These are phyloP conservation scores for Brachyptera risi DNA, from an alignment of 2,888 invertebrate genomes.

Conservation along the genomic window DNA sequence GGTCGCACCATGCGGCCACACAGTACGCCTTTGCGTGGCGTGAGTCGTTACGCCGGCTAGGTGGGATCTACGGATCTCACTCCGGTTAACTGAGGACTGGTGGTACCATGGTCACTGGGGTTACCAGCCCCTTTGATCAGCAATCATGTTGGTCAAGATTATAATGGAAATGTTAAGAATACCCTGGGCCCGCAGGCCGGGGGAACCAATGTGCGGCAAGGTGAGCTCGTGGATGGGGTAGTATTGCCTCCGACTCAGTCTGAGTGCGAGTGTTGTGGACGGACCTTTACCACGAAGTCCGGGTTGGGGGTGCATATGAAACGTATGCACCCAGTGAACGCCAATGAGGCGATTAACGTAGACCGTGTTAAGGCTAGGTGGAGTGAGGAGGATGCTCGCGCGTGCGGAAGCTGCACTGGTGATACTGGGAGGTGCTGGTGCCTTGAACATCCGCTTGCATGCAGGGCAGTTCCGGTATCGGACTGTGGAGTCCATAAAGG, in stretches of 20 bases:
- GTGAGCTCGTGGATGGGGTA: background rate
- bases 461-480: background rate
- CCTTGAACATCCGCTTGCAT: background rate
- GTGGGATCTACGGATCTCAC: background rate
- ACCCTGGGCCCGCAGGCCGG: background rate
- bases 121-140: background rate
- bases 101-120: background rate
- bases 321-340: constrained; percentile 1
- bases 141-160: background rate
- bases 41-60: background rate
- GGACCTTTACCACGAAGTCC: background rate
- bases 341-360: background rate
- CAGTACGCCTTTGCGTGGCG: background rate
- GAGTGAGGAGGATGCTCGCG: constrained; percentile 18
- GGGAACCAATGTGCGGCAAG: background rate
- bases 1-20: background rate
- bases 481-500: background rate
- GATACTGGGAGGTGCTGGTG: background rate
- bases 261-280: background rate
- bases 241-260: background rate
- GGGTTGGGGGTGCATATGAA: background rate
- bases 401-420: background rate
- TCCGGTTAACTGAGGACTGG: background rate
- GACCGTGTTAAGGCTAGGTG: background rate
- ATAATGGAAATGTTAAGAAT: background rate